Base-by-base conservation (phyloP, 2,797 vertebrate genomes). In the Myotis findleyi region DNA sequence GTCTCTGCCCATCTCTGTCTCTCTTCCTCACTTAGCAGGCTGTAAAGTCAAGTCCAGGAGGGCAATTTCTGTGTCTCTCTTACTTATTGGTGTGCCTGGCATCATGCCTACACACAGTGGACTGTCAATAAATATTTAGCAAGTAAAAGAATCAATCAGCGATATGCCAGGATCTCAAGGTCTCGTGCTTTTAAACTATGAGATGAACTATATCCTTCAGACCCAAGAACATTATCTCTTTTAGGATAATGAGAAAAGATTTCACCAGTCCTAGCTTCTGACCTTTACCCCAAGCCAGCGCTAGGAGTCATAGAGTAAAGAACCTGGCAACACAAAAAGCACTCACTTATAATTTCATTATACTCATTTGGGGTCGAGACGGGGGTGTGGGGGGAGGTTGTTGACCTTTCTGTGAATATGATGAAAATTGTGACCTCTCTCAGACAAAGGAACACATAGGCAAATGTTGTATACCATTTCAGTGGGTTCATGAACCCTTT, bases 351-450 rank as follows among this genome's bases (percentile, higher is more conserved):
- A 84, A 87, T 95, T 93, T 89, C 57, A 92, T 84, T 96, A 72
- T 68, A 94, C 68, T 88, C 77, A 66, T 4, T 85, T 81, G 86
- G 4, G 9, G 55, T 30, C 14, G 27, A 12, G 59, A 14, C 13
- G 0, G 59, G 59, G 23, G 44, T 11, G 44, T 5, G n/a, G n/a
- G 64, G 8, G 64, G 41, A 17, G 25, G 30, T 89, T 87, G 33
- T 91, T 96, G 87, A 90, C 77, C 73, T 93, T 90, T 96, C 91
- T 79, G 41, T 90, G n/a, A 85, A 82, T 66, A 36, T 92, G 87
- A 94, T 94, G 72, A 94, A 89, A 94, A 96, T 90, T 23, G 36
- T 59, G 62, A 30, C 86, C 75, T 94, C 81, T 92, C 57, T 94
- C 55, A 57, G 21, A 91, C 88, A 96, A 89, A 95, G 81, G 33